phyloP scores from a whole-genome alignment of 2,113 vertebrate genomes.

The Zosterops borbonicus region DNA sequence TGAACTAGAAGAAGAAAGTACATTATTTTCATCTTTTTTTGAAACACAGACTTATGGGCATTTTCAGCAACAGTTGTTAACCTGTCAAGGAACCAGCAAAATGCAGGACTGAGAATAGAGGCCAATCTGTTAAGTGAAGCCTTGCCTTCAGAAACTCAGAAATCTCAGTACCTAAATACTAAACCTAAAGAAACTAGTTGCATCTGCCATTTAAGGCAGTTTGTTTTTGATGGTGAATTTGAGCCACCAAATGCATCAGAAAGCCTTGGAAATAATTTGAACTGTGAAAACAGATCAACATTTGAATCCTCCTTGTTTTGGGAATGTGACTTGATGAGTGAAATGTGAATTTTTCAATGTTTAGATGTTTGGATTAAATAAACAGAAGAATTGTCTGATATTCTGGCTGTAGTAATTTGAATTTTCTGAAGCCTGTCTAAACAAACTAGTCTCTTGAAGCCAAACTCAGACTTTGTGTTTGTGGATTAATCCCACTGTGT shows the following conservation, averaged over 20 bases:
- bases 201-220: background rate
- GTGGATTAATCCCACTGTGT: background rate
- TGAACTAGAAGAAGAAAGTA: conserved; percentile 21
- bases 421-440: background rate
- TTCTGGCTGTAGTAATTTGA: background rate
- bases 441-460: background rate
- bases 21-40: conserved; percentile 55
- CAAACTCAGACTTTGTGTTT: background rate
- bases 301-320: background rate
- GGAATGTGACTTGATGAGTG: background rate
- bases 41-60: conserved; percentile 46
- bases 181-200: background rate
- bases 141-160: conserved; percentile 8
- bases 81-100: conserved; percentile 43
- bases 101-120: conserved; percentile 19
- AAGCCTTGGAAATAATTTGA: background rate
- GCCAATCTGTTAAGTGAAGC: conserved; percentile 32
- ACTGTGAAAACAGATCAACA: background rate
- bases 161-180: background rate
- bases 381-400: background rate
- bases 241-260: background rate
- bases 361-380: background rate
- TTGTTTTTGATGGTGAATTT: conserved; percentile 8
- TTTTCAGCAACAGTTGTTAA: conserved; percentile 56
- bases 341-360: background rate